A percentile compares a stretch with the other conserved stretches of the same genome.
Evolutionary conservation across 2,113 vertebrate genomes (phyloP).

Genomic region (Callopanchax toddi): DNA sequence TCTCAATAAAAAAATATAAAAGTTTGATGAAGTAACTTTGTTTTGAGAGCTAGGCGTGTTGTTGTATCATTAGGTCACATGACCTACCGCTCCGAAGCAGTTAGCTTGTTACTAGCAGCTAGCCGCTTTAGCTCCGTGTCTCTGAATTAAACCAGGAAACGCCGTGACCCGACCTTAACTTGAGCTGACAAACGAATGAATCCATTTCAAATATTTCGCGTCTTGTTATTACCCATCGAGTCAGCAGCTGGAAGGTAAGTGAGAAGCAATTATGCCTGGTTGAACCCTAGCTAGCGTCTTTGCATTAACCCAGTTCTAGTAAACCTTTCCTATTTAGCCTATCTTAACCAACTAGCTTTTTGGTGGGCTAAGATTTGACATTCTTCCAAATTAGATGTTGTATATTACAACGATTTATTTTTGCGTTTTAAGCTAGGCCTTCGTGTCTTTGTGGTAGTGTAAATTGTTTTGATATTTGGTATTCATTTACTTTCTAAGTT

Average conservation of each 20-base stretch:
- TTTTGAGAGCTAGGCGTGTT: background rate
- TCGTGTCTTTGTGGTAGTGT: too few species aligned
- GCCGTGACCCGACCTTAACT: slow-evolving; percentile 16
- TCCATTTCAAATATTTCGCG: background rate
- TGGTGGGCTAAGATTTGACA: too few species aligned
- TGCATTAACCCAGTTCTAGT: slow-evolving; percentile 15
- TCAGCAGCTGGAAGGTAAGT: slow-evolving; percentile 33
- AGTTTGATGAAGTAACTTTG: background rate
- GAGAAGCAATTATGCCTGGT: background rate
- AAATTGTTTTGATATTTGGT: too few species aligned
- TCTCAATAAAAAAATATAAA: too few species aligned
- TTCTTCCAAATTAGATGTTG: too few species aligned
- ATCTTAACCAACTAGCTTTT: slow-evolving; percentile 15
- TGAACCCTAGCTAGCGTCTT: slow-evolving; percentile 5
- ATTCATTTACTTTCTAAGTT: background rate
- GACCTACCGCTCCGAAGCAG: slow-evolving; percentile 30
- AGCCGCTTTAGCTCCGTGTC: slow-evolving; percentile 41
- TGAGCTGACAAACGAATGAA: slow-evolving; percentile 28
- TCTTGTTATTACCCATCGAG: background rate
- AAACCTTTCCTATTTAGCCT: slow-evolving; percentile 27
- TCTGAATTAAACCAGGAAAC: slow-evolving; percentile 52
- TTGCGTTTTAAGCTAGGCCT: background rate
- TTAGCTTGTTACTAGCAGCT: slow-evolving; percentile 57
- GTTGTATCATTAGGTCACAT: slow-evolving; percentile 53
- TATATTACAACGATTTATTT: background rate